phyloP scores from a whole-genome alignment of 2,113 vertebrate genomes.

The Hippocampus zosterae region DNA sequence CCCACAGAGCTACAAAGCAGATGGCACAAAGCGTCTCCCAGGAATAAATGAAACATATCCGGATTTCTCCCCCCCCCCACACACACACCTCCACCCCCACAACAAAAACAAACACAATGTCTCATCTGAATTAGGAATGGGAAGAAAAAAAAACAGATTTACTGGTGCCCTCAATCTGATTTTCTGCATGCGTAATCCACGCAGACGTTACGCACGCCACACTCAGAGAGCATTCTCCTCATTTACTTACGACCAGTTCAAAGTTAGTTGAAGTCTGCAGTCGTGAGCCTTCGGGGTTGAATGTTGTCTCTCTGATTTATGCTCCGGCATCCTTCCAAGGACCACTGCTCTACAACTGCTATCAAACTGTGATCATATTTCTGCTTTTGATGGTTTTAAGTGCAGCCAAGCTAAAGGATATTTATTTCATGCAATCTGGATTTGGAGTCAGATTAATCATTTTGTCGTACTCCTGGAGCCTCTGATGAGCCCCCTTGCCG shows the following conservation, averaged over 20 bases:
- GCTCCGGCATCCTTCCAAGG: background rate
- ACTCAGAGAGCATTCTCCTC: background rate
- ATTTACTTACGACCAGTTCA: background rate
- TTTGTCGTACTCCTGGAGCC: background rate
- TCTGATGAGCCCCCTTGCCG: background rate
- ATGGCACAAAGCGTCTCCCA: background rate
- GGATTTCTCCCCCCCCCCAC: conserved; percentile 11
- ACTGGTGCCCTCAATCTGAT: conserved; percentile 25
- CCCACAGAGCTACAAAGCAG: background rate
- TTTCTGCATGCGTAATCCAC: conserved; percentile 28
- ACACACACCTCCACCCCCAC: background rate
- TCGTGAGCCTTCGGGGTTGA: background rate
- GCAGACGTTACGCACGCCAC: conserved; percentile 10
- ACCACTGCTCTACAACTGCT: background rate
- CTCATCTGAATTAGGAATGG: conserved; percentile 9
- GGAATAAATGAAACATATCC: conserved; percentile 9
- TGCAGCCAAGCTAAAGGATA: background rate
- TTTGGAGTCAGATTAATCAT: background rate
- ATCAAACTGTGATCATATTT: background rate
- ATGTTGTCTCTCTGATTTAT: background rate
- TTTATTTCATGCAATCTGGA: background rate
- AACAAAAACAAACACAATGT: conserved; percentile 5
- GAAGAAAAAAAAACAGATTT: conserved; percentile 6
- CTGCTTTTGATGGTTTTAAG: background rate
- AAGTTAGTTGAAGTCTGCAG: conserved; percentile 1